phyloP scores from a whole-genome alignment of 2,113 vertebrate genomes.

The Girardinichthys multiradiatus region DNA sequence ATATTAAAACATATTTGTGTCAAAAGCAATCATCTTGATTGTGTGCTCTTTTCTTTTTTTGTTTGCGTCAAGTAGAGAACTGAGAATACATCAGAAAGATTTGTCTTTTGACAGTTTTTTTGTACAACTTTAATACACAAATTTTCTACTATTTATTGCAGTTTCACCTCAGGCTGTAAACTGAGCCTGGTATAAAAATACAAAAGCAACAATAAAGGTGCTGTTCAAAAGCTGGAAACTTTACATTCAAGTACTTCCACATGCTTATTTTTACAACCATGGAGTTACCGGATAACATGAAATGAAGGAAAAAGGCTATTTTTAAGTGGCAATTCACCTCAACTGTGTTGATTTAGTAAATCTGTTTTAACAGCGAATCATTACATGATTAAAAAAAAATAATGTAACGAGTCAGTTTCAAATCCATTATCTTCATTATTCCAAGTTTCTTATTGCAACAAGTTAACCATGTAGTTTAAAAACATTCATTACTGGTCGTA shows the following conservation, averaged over 20 bases:
- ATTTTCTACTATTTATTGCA: slow-evolving; percentile 5
- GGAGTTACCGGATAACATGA: background rate
- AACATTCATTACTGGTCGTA: slow-evolving; percentile 1
- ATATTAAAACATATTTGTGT: slow-evolving; percentile 92
- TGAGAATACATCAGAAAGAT: slow-evolving; percentile 1
- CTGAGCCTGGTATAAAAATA: background rate
- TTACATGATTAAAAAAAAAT: too few relatives aligned
- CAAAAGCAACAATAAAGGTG: background rate
- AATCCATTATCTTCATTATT: background rate
- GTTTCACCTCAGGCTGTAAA: background rate
- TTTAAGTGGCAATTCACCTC: too few relatives aligned
- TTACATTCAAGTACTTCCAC: slow-evolving; percentile 40
- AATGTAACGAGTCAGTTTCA: background rate
- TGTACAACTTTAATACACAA: background rate
- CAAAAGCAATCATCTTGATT: slow-evolving; percentile 45
- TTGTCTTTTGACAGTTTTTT: slow-evolving; percentile 6
- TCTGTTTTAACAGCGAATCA: too few relatives aligned
- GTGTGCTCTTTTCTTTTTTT: background rate
- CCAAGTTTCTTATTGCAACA: slow-evolving; percentile 15
- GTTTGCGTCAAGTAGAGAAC: background rate
- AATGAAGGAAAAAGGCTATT: background rate
- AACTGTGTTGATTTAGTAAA: too few relatives aligned
- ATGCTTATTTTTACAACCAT: background rate
- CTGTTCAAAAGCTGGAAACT: slow-evolving; percentile 14
- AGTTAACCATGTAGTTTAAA: slow-evolving; percentile 22